Percentiles rank a stretch among this genome's conserved stretches.
Evolutionary conservation across 53 echinoderm and acorn worm species (phyloP).

Genomic region (Zoroaster sp.): DNA sequence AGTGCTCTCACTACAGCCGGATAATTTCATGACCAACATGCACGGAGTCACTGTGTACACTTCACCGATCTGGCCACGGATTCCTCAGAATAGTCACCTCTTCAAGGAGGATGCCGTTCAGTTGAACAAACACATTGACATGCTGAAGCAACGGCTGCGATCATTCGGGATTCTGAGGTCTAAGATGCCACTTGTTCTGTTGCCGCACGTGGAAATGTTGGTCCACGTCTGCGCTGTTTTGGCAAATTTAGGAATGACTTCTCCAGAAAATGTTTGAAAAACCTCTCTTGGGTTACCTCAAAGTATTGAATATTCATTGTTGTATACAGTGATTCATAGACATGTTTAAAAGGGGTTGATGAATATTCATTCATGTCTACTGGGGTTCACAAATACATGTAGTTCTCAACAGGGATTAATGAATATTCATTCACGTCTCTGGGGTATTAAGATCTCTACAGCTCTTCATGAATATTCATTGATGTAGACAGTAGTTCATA

Average conservation of each 20-base stretch:
- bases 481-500: too few relatives aligned
- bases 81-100: not conserved
- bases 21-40: not conserved
- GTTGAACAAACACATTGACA: slow-evolving; percentile 3
- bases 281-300: too few relatives aligned
- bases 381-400: too few relatives aligned
- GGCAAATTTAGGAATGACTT: not conserved
- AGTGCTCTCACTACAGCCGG: not conserved
- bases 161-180: slow-evolving; percentile 14
- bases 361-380: too few relatives aligned
- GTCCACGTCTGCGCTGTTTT: slow-evolving; percentile 11
- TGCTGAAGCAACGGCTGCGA: slow-evolving; percentile 11
- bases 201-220: not conserved
- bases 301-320: too few relatives aligned
- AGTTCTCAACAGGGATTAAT: too few relatives aligned
- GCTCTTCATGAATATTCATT: too few relatives aligned
- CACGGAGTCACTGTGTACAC: not conserved
- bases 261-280: not conserved
- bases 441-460: too few relatives aligned
- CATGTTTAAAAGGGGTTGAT: too few relatives aligned
- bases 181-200: not conserved
- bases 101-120: not conserved
- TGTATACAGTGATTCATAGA: too few relatives aligned
- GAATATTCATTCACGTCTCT: too few relatives aligned
- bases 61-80: not conserved